Conservation (phyloP, 1,140 invertebrate species). For the Ptiloglossa arizonensis region DNA sequence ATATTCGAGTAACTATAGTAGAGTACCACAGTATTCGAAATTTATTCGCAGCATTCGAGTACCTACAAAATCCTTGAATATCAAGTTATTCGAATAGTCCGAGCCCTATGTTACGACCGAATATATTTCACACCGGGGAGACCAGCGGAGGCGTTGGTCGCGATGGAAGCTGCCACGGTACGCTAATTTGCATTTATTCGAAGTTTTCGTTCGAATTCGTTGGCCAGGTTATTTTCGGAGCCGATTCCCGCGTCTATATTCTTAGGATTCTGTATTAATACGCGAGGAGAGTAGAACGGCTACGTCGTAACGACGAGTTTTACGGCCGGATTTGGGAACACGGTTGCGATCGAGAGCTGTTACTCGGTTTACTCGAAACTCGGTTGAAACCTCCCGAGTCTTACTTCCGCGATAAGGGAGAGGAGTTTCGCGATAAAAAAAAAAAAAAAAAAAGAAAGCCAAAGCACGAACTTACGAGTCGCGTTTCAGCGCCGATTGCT, state of each 20-base stretch:
- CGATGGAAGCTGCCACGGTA: not conserved
- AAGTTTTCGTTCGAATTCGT: not conserved
- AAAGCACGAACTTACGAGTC: not conserved
- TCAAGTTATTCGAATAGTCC: too few species aligned
- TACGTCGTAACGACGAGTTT: too few species aligned
- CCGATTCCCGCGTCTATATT: not conserved
- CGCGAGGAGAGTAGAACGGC: too few species aligned
- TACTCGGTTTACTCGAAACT: too few species aligned
- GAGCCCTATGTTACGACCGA: not conserved
- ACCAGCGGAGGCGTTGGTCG: constrained; percentile 4
- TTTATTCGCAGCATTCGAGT: too few species aligned
- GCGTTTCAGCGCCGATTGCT: not conserved
- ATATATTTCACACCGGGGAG: not conserved
- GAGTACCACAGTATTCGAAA: too few species aligned
- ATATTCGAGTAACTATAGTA: too few species aligned
- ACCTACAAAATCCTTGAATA: too few species aligned
- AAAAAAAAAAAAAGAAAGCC: too few species aligned
- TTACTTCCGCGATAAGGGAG: not conserved
- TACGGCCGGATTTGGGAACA: too few species aligned
- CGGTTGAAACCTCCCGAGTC: not conserved
- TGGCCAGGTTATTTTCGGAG: not conserved
- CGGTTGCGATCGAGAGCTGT: too few species aligned
- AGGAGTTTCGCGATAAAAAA: not conserved
- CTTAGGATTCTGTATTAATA: not conserved
- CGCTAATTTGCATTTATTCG: constrained; percentile 11